phyloP scores from a whole-genome alignment of 2,113 vertebrate genomes.

The Spea bombifrons region DNA sequence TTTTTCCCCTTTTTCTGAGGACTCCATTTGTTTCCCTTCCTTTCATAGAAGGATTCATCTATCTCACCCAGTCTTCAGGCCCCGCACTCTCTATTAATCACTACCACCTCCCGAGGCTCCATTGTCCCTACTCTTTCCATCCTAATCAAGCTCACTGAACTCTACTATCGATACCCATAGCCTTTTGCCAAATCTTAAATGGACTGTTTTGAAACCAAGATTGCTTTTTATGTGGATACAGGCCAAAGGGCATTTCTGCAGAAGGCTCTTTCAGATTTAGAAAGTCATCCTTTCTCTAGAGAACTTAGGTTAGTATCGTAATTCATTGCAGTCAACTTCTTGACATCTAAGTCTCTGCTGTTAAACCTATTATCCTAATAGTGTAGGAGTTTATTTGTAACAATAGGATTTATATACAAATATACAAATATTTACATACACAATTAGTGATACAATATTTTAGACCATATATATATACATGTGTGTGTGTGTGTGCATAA shows the following conservation, averaged over 20 bases:
- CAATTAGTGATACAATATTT: no score
- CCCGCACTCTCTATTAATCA: slow-evolving; percentile 22
- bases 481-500: no score
- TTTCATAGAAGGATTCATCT: slow-evolving; percentile 8
- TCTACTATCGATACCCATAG: slow-evolving; percentile 9
- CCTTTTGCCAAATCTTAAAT: slow-evolving; percentile 28
- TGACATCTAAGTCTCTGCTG: neutral
- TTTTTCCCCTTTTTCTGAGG: neutral
- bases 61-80: neutral
- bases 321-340: slow-evolving; percentile 9
- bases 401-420: neutral
- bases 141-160: slow-evolving; percentile 30
- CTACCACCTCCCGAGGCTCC: slow-evolving; percentile 16
- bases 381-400: neutral
- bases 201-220: slow-evolving; percentile 20
- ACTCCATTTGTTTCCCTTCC: slow-evolving; percentile 9
- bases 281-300: slow-evolving; percentile 2
- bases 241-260: slow-evolving; percentile 22
- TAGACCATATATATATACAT: no score
- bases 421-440: no score
- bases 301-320: slow-evolving; percentile 1
- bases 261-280: slow-evolving; percentile 19
- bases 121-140: slow-evolving; percentile 26
- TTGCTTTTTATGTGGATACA: slow-evolving; percentile 17
- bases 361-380: neutral